A percentile compares a stretch with the other conserved stretches of the same genome.
Conservation (phyloP, 2,888 invertebrate species). For the Aleiodes testaceus region DNA sequence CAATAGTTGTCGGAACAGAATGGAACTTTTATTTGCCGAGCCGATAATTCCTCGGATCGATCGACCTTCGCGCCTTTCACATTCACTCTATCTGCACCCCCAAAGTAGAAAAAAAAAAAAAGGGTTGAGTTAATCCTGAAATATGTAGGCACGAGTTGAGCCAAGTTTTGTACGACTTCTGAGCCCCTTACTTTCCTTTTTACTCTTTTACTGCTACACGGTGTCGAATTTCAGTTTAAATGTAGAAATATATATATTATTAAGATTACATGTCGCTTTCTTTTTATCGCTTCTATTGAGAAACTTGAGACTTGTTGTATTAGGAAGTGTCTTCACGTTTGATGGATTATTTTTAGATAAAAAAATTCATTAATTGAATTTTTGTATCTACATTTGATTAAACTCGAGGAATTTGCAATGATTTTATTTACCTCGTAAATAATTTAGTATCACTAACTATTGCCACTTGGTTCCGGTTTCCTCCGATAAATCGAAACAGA, state of each 20-base stretch:
- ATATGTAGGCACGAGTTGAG: slow-evolving; percentile 49
- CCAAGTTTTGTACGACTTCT: slow-evolving; percentile 37
- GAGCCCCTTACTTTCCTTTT: not conserved
- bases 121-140: slow-evolving; percentile 61
- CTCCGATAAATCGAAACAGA: slow-evolving; percentile 71
- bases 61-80: slow-evolving; percentile 43
- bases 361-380: too few species aligned
- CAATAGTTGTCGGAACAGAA: slow-evolving; percentile 39
- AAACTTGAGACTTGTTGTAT: too few species aligned
- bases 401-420: not conserved
- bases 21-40: slow-evolving; percentile 41
- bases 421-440: slow-evolving; percentile 39
- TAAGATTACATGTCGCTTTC: too few species aligned
- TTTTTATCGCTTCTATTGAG: too few species aligned
- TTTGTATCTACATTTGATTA: not conserved
- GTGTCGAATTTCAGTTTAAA: slow-evolving; percentile 34
- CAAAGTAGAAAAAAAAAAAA: slow-evolving; percentile 51
- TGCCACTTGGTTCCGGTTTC: slow-evolving; percentile 69
- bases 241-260: not conserved
- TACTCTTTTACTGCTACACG: not conserved
- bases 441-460: slow-evolving; percentile 55
- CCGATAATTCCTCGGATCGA: slow-evolving; percentile 51
- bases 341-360: too few species aligned
- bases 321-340: too few species aligned
- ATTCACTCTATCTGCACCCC: slow-evolving; percentile 48